Evolutionary conservation across 2,888 invertebrate genomes (phyloP).

Genomic region (Arctia plantaginis): DNA sequence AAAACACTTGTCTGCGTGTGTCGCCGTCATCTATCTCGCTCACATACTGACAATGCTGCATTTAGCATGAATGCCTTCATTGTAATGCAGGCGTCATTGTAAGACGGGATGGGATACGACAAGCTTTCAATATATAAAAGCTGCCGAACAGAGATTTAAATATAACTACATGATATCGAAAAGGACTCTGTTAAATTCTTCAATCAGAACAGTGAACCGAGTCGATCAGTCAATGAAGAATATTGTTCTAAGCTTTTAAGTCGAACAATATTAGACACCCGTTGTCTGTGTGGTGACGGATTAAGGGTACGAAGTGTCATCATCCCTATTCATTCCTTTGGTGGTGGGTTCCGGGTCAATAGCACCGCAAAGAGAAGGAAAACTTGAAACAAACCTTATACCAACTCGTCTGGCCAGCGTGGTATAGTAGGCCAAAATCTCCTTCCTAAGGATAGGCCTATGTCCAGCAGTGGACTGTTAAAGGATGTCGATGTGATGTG

Average conservation of each 20-base stretch:
- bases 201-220: neutral
- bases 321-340: too few species aligned
- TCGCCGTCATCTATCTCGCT: conserved; percentile 38
- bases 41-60: conserved; percentile 34
- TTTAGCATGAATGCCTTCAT: conserved; percentile 59
- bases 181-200: neutral
- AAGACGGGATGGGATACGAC: conserved; percentile 43
- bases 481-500: too few species aligned
- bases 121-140: conserved; percentile 25
- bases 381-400: too few species aligned
- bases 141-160: neutral
- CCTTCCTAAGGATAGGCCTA: too few species aligned
- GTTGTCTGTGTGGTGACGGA: too few species aligned
- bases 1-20: conserved; percentile 39
- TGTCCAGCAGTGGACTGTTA: too few species aligned
- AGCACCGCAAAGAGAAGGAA: too few species aligned
- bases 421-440: too few species aligned
- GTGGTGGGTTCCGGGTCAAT: too few species aligned
- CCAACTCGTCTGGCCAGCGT: too few species aligned
- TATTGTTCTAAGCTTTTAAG: neutral
- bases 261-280: neutral
- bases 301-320: too few species aligned
- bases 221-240: neutral
- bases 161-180: neutral
- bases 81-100: conserved; percentile 58